These are phyloP conservation scores for Caerostris extrusa DNA, from an alignment of 1,140 invertebrate species.

Conservation along the genomic window DNA sequence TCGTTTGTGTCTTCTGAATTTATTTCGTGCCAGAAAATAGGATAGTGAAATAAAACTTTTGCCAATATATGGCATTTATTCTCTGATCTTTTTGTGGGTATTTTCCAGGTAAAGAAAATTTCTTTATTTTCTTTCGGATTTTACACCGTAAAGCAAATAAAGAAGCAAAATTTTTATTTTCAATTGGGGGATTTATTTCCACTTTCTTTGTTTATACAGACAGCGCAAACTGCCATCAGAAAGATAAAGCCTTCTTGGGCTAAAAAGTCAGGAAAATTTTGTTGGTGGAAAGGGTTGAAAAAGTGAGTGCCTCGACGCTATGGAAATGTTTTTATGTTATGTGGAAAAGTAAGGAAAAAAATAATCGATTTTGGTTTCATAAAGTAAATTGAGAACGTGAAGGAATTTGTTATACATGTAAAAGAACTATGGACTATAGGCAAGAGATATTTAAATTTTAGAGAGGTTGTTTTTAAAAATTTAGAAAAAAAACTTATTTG, in stretches of 20 bases:
- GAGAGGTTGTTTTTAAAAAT: background rate
- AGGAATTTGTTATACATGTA: background rate
- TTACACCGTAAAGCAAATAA: slow-evolving; percentile 38
- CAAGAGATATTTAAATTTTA: background rate
- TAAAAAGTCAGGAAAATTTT: background rate
- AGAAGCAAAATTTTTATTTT: background rate
- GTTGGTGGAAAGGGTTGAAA: background rate
- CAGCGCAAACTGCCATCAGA: background rate
- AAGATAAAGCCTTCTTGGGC: background rate
- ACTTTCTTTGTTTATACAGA: slow-evolving; percentile 29
- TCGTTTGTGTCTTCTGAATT: slow-evolving; percentile 2
- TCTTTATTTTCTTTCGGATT: background rate
- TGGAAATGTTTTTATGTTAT: background rate
- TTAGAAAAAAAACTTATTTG: background rate
- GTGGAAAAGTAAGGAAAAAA: background rate
- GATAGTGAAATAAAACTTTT: background rate
- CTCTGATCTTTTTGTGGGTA: slow-evolving; percentile 12
- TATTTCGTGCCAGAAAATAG: background rate
- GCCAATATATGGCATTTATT: slow-evolving; percentile 20
- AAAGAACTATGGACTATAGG: background rate
- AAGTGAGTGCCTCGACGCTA: background rate
- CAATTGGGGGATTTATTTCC: slow-evolving; percentile 36
- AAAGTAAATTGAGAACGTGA: background rate
- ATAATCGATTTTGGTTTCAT: slow-evolving; percentile 11
- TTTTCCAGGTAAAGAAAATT: background rate